These are phyloP conservation scores for Atta colombica DNA, from an alignment of 1,140 invertebrate genomes.

Conservation along the genomic window DNA sequence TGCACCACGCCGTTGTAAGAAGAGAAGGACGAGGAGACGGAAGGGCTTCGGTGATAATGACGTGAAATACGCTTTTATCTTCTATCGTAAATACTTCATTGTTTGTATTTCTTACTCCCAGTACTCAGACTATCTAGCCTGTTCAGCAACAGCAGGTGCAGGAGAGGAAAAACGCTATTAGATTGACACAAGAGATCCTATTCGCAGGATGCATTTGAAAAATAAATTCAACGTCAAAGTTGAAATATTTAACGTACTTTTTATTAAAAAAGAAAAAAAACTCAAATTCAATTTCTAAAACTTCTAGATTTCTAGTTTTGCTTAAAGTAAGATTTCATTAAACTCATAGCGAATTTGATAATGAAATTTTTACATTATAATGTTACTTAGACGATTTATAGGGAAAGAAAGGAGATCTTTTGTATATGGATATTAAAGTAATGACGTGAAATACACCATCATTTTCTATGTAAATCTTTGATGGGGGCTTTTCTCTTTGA, in stretches of 20 bases:
- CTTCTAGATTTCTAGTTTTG: background rate
- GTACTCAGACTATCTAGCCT: slow-evolving; percentile 10
- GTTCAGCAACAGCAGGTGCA: background rate
- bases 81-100: slow-evolving; percentile 71
- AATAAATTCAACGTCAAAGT: background rate
- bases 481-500: slow-evolving; percentile 44
- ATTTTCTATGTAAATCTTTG: slow-evolving; percentile 49
- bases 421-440: slow-evolving; percentile 17
- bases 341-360: too few species aligned
- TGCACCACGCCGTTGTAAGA: slow-evolving; percentile 59
- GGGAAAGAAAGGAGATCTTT: background rate
- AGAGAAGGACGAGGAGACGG: slow-evolving; percentile 35
- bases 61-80: slow-evolving; percentile 69
- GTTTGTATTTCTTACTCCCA: slow-evolving; percentile 39
- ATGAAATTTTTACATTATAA: too few species aligned
- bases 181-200: slow-evolving; percentile 8
- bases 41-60: slow-evolving; percentile 64
- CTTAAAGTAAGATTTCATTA: background rate
- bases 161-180: background rate
- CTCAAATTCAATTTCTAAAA: background rate
- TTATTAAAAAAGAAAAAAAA: background rate
- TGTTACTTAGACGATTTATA: background rate
- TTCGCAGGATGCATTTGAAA: background rate
- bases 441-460: slow-evolving; percentile 36
- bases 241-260: background rate